These are phyloP conservation scores for Cryptomyrus ogoouensis DNA, from an alignment of 2,113 vertebrate species.

Conservation along the genomic window DNA sequence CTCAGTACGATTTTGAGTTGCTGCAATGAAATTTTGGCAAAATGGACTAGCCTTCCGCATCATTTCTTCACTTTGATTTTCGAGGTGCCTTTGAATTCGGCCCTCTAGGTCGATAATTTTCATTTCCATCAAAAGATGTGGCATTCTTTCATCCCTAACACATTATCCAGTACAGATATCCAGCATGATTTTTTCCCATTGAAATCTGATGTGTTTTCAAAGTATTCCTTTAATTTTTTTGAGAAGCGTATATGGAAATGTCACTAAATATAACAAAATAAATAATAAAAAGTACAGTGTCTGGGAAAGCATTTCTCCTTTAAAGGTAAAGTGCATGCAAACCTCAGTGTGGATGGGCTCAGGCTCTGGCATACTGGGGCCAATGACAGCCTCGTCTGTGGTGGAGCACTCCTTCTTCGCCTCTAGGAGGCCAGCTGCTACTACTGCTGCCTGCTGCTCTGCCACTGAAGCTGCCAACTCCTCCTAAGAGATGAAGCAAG, in stretches of 20 bases:
- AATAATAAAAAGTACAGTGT: neutral
- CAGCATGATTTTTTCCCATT: too few relatives aligned
- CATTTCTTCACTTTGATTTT: too few relatives aligned
- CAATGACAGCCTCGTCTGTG: conserved; percentile 64
- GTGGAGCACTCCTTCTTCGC: conserved; percentile 54
- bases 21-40: too few relatives aligned
- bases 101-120: too few relatives aligned
- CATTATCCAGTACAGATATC: too few relatives aligned
- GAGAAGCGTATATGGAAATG: neutral
- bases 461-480: conserved; percentile 61
- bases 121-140: too few relatives aligned
- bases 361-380: conserved; percentile 72
- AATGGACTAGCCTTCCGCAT: too few relatives aligned
- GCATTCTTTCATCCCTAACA: too few relatives aligned
- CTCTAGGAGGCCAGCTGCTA: conserved; percentile 61
- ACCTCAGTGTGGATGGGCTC: conserved; percentile 67
- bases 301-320: neutral
- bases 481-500: conserved; percentile 51
- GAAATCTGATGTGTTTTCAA: too few relatives aligned
- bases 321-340: neutral
- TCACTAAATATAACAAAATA: neutral
- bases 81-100: too few relatives aligned
- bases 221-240: too few relatives aligned
- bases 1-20: too few relatives aligned
- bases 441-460: conserved; percentile 62